Conservation (phyloP, 2,797 vertebrate species). For the Lacerta viridis region DNA sequence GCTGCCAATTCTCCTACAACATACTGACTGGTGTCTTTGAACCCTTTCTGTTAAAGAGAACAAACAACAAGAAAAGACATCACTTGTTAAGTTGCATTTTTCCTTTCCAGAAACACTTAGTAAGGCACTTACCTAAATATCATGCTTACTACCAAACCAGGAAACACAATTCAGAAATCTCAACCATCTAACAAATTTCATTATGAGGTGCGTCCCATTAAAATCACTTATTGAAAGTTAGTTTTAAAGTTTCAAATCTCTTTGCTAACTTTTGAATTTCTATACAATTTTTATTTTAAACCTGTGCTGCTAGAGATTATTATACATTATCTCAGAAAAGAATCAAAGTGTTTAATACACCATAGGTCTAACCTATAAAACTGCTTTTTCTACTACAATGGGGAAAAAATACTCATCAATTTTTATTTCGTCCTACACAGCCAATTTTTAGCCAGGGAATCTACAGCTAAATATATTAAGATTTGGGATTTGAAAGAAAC, state of each 20-base stretch:
- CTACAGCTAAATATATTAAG: conserved; percentile 37
- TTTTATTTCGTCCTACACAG: conserved; percentile 43
- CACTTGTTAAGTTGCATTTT: conserved; percentile 86
- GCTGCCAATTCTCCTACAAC: conserved; percentile 99
- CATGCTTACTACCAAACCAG: conserved; percentile 73
- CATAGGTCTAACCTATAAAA: not conserved
- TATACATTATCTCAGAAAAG: conserved; percentile 23
- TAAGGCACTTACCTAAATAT: conserved; percentile 86
- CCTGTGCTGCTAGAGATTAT: conserved; percentile 35
- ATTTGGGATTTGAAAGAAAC: conserved; percentile 43
- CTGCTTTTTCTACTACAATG: conserved; percentile 28
- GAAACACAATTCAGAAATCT: conserved; percentile 70
- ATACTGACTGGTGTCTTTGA: conserved; percentile 99
- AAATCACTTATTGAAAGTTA: conserved; percentile 53
- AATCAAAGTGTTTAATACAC: conserved; percentile 41
- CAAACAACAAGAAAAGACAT: conserved; percentile 85
- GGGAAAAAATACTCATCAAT: not conserved
- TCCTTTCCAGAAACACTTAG: conserved; percentile 84
- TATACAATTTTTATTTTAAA: conserved; percentile 56
- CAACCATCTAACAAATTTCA: conserved; percentile 72
- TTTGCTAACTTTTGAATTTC: conserved; percentile 54
- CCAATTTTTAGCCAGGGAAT: conserved; percentile 30
- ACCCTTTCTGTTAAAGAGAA: conserved; percentile 95
- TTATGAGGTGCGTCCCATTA: conserved; percentile 53
- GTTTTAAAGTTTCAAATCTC: conserved; percentile 60